Evolutionary conservation across 2,113 vertebrate species (phyloP).

Genomic region (Campylomormyrus tamandua): DNA sequence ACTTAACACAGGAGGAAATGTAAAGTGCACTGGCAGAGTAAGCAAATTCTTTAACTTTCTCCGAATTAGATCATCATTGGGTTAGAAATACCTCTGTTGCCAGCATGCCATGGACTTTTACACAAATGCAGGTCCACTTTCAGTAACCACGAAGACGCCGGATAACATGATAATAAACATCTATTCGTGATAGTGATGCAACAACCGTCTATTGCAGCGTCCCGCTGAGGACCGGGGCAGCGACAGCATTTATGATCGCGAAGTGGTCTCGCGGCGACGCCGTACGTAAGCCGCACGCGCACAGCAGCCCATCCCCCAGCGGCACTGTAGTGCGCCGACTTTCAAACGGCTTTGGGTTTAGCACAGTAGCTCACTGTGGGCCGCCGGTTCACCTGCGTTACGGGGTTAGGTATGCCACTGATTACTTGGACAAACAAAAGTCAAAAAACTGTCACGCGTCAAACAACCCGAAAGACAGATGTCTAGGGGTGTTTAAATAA

Average conservation of each 20-base stretch:
- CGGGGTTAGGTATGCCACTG: background rate
- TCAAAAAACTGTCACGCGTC: background rate
- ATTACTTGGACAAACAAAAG: background rate
- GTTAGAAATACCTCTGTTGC: background rate
- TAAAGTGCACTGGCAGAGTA: background rate
- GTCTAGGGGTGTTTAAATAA: background rate
- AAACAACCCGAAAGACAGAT: background rate
- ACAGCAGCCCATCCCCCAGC: background rate
- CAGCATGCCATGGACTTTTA: background rate
- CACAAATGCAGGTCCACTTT: background rate
- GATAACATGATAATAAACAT: background rate
- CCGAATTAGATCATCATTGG: background rate
- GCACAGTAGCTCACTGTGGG: background rate
- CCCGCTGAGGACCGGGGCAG: background rate
- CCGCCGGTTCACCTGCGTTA: background rate
- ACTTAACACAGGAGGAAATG: background rate
- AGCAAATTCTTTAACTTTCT: background rate
- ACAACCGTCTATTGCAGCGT: background rate
- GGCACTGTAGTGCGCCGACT: background rate
- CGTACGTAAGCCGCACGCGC: background rate
- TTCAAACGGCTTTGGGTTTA: background rate
- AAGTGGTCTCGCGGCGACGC: background rate
- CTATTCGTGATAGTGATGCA: background rate
- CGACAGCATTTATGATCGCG: background rate
- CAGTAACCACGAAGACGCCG: background rate